Evolutionary conservation across 30 jellyfish, hydroid and myxozoan genomes (phyloP).

Genomic region (Turritopsis dohrnii): DNA sequence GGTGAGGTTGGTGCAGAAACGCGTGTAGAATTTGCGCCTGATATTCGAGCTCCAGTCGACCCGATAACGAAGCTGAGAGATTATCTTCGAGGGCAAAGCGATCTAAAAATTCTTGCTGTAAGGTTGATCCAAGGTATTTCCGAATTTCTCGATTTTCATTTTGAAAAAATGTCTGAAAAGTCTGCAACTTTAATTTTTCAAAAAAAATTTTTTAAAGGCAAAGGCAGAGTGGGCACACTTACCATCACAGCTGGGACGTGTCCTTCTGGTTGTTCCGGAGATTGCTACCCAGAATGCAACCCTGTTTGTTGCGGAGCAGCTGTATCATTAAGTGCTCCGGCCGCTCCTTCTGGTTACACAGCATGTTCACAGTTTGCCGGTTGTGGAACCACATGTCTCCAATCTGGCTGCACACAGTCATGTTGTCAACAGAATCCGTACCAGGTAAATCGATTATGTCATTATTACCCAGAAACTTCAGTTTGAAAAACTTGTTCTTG

Average conservation of each 20-base stretch:
- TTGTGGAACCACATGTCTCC: conserved; percentile 31
- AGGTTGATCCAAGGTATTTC: conserved; percentile 65
- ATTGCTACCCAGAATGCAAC: conserved; percentile 94
- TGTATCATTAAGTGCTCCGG: conserved; percentile 66
- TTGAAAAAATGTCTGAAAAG: neutral
- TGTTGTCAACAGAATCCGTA: conserved; percentile 45
- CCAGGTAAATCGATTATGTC: conserved; percentile 28
- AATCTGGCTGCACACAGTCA: conserved; percentile 36
- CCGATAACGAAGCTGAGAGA: conserved; percentile 81
- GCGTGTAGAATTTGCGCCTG: conserved; percentile 85
- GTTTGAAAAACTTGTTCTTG: too few species aligned
- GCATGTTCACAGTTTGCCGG: conserved; percentile 43
- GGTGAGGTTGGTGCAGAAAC: conserved; percentile 90
- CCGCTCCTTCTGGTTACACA: conserved; percentile 45
- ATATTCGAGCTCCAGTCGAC: conserved; percentile 92
- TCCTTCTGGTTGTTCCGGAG: conserved; percentile 88
- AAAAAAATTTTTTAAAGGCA: conserved; percentile 36
- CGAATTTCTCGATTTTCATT: neutral
- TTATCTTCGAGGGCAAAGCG: conserved; percentile 43
- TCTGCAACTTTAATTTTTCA: neutral
- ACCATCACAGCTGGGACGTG: conserved; percentile 66
- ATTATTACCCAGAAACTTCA: too few species aligned
- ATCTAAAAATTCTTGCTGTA: conserved; percentile 61
- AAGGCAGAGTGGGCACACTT: conserved; percentile 66
- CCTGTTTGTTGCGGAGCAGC: conserved; percentile 85